Base-by-base conservation (phyloP, 1,140 invertebrate genomes). In the Leptinotarsa defecta region DNA sequence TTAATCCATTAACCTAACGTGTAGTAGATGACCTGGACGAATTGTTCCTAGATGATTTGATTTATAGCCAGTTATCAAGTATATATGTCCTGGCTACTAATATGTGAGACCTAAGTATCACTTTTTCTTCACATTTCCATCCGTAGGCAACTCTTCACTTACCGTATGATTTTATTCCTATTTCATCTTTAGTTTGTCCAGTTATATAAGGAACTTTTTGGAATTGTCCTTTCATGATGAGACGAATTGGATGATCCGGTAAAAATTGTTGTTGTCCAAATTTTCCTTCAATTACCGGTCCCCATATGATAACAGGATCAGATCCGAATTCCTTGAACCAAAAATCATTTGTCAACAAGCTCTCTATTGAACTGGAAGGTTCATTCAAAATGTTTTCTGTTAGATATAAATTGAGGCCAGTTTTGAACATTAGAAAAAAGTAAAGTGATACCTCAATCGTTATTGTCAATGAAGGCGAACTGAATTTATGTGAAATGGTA, bases 221-320 rank as follows among this genome's bases (percentile, higher is more conserved):
- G 73, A 92, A 88, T 17, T 90, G 86, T 43, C 90, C 90, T 52
- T 87, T 81, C 64, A 86, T 83, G 11, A 92, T 88, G 2, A 90
- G 83, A 24, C 89, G 86, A 5, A 87, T 78, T 0, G 92, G 92
- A 80, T 91, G 86, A 24, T 88, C 88, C 0, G 87, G 80, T 13
- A 94, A 83, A 82, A 93, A 94, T 63, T 91, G 87, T 77, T 92
- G 89, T 76, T 92, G 89, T 0, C 91, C 91, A 77, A 90, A 89
- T 80, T 92, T 89, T 1, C 88, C 88, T 83, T 94, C 93, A 5
- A 94, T 86, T 2, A 93, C 90, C 1, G 92, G 91, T 19, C 83
- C 81, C 90, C 91, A 94, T 2, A 91, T 68, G 1, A 91, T 81
- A 17, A 91, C 76, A 2, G 92, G 91, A 83, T 92, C 88, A 15